phyloP scores from a whole-genome alignment of 2,888 invertebrate species.

The Drosophila bunnanda region DNA sequence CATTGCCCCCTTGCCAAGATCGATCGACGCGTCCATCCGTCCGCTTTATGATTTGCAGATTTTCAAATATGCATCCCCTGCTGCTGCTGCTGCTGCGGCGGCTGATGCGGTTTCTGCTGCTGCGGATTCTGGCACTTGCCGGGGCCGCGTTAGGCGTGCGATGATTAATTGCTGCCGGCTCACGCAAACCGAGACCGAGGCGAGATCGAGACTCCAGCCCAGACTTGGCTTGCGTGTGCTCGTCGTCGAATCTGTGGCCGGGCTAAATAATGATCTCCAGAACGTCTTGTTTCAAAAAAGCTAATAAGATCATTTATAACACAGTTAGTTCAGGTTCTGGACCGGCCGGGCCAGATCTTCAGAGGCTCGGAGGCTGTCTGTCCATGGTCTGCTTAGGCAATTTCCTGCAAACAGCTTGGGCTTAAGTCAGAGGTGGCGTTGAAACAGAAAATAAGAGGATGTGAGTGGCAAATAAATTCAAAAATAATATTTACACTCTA shows the following conservation, averaged over 20 bases:
- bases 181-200: conserved; percentile 58
- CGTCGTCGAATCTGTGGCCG: conserved; percentile 39
- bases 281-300: conserved; percentile 79
- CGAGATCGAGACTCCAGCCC: conserved; percentile 16
- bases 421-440: conserved; percentile 20
- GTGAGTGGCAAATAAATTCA: neutral
- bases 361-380: conserved; percentile 29
- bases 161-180: conserved; percentile 78
- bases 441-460: neutral
- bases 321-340: conserved; percentile 68
- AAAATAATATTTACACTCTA: neutral
- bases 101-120: conserved; percentile 11
- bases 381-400: conserved; percentile 48
- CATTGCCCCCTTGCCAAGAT: conserved; percentile 55
- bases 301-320: conserved; percentile 83
- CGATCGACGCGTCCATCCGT: conserved; percentile 63
- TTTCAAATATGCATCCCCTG: conserved; percentile 78
- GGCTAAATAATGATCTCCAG: conserved; percentile 77
- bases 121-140: conserved; percentile 47
- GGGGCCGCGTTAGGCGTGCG: conserved; percentile 65
- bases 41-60: conserved; percentile 76
- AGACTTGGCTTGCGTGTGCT: conserved; percentile 51
- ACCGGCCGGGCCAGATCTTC: conserved; percentile 42
- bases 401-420: conserved; percentile 56
- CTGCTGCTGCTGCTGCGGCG: conserved; percentile 48